Evolutionary conservation across 1,140 invertebrate genomes (phyloP), one percentile per base, ranked within the genome.

Genomic region (Odontomachus brunneus): DNA sequence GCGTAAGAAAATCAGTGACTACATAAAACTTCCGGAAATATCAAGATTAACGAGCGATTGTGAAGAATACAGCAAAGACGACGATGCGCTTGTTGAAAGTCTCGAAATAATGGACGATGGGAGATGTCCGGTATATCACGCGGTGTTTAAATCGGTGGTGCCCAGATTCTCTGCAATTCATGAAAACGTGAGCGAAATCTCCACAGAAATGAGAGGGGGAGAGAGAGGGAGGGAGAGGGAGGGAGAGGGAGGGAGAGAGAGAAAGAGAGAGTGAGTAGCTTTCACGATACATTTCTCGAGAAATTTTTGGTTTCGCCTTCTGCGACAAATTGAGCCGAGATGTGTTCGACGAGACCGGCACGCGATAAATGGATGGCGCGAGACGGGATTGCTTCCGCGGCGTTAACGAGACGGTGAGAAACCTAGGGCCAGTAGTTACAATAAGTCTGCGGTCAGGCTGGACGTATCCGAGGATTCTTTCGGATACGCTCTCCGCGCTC

Each of bases 121-220:
- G 11, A 87, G 82, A 22, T 55, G 19, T 22, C 15, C 15, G 0
- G 62, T 88, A 14, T 78, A 89, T 60, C 89, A 88, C 38, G 88
- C 87, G 67, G 84, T 83, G 2, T 89, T 90, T 22, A 90, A 84
- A 63, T 90, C 88, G 19, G 83, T n/a, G 22, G 76, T 84, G 3
- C 48, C 81, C 1, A 83, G 89, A 69, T 90, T 88, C 55, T 38
- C 48, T 1, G 26, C 24, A 55, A 0, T 71, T 51, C 12, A 5
- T 5, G 24, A 24, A 48, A 53, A 78, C 72, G 88, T 87, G 62
- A 63, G 57, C 44, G 5, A 33, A 33, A 33, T 2, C 29, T 33
- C 29, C 2, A 33, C n/a, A 33, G 29, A 33, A 5, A 33, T 33
- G 29, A 33, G 29, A 33, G 29, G 5, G 29, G 5, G 29, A 33